These are phyloP conservation scores for Hemaris fuciformis DNA, from an alignment of 2,888 invertebrate genomes.

Conservation along the genomic window DNA sequence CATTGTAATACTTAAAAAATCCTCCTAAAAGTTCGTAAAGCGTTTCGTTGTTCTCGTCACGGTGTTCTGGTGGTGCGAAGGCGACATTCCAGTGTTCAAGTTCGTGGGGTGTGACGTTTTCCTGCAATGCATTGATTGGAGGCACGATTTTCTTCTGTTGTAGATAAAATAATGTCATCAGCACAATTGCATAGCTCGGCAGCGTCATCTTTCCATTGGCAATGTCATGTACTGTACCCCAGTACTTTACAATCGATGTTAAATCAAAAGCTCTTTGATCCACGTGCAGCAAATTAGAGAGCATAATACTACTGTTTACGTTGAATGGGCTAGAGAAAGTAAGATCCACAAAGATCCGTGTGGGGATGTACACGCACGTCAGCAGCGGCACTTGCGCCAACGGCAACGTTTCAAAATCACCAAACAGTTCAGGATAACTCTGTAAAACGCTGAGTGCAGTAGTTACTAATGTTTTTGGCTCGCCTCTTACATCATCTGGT, in stretches of 20 bases:
- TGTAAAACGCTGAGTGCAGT: constrained; percentile 17
- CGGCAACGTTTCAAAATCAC: neutral
- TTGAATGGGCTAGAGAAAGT: constrained; percentile 12
- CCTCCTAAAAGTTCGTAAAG: constrained; percentile 41
- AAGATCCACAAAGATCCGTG: constrained; percentile 21
- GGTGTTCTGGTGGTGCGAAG: neutral
- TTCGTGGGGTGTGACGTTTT: neutral
- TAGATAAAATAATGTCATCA: constrained; percentile 31
- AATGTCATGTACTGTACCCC: constrained; percentile 20
- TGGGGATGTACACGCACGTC: constrained; percentile 16
- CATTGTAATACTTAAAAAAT: constrained; percentile 43
- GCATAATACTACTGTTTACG: constrained; percentile 9
- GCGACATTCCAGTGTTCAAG: constrained; percentile 18
- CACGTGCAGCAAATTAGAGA: constrained; percentile 24
- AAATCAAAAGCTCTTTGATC: constrained; percentile 22
- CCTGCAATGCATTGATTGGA: constrained; percentile 17
- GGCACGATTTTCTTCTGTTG: constrained; percentile 27
- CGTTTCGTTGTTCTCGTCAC: constrained; percentile 17
- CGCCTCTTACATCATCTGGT: constrained; percentile 11
- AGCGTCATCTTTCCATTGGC: neutral
- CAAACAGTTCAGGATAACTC: constrained; percentile 22
- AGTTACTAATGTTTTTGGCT: constrained; percentile 9
- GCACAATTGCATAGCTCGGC: constrained; percentile 17
- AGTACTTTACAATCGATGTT: constrained; percentile 25
- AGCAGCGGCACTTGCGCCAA: constrained; percentile 1